Evolutionary conservation across 2,797 vertebrate genomes (phyloP).

Genomic region (Leuciscus waleckii): DNA sequence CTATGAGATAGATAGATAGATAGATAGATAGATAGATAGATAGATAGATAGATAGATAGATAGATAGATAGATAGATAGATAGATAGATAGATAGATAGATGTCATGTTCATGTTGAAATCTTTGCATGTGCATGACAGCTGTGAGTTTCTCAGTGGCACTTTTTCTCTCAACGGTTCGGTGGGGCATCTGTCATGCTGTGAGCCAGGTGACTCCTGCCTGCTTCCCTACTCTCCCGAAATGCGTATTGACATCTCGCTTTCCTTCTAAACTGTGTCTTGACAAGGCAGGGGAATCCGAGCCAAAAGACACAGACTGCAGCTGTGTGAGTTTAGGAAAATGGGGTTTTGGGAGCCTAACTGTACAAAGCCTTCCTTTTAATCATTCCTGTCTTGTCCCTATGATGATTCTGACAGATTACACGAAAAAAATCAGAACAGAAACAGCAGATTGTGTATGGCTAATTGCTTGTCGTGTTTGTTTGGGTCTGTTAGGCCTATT

Average conservation of each 20-base stretch:
- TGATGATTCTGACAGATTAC: conserved; percentile 40
- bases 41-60: neutral
- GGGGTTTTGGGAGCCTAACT: conserved; percentile 33
- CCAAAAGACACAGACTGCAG: conserved; percentile 48
- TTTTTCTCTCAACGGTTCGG: conserved; percentile 19
- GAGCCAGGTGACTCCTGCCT: conserved; percentile 56
- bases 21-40: neutral
- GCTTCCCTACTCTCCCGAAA: conserved; percentile 65
- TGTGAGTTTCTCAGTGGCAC: conserved; percentile 36
- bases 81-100: neutral
- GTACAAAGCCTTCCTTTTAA: conserved; percentile 41
- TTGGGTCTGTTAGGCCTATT: conserved; percentile 14
- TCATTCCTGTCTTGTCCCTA: conserved; percentile 16
- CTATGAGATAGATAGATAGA: neutral
- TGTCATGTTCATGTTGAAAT: neutral
- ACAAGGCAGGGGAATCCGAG: conserved; percentile 60
- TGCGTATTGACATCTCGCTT: conserved; percentile 78
- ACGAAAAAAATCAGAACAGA: conserved; percentile 2
- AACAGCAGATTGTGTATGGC: conserved; percentile 21
- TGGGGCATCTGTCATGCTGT: conserved; percentile 39
- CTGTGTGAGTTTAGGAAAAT: conserved; percentile 51
- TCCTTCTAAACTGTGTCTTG: conserved; percentile 71
- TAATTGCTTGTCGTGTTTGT: conserved; percentile 42
- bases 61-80: neutral
- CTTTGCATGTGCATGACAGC: conserved; percentile 40